These are phyloP conservation scores for Epizoanthus scotinus DNA, from an alignment of 92 coral and sea anemone genomes.

Conservation along the genomic window DNA sequence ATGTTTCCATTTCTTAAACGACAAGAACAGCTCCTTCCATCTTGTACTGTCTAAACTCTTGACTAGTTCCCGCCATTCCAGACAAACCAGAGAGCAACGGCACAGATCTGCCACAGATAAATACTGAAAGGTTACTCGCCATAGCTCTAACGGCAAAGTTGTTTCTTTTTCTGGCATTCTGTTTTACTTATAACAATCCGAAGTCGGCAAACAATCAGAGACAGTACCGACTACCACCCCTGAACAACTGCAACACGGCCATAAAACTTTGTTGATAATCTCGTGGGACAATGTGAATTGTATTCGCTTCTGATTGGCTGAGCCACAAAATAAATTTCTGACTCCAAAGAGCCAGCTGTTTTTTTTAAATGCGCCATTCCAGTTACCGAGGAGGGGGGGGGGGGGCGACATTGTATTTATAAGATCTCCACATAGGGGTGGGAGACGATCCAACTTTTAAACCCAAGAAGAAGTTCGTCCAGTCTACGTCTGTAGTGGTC, in stretches of 20 bases:
- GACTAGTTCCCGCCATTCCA: constrained; percentile 95
- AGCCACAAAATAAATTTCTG: constrained; percentile 2
- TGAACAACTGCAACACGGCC: neutral
- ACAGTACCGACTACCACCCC: neutral
- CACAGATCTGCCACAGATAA: constrained; percentile 81
- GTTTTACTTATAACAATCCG: neutral
- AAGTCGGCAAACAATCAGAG: neutral
- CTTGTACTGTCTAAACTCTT: constrained; percentile 94
- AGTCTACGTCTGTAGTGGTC: too few species aligned
- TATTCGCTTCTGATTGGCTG: constrained; percentile 18
- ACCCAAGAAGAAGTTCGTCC: too few species aligned
- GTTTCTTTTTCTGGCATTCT: constrained; percentile 86
- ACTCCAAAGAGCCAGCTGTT: constrained; percentile 36
- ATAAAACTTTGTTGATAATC: constrained; percentile 7
- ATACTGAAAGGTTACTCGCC: constrained; percentile 91
- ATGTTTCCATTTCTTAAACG: constrained; percentile 90
- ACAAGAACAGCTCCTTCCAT: constrained; percentile 88
- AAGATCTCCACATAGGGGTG: too few species aligned
- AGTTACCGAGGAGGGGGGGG: too few species aligned
- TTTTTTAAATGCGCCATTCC: too few species aligned
- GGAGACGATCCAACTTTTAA: too few species aligned
- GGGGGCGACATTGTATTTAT: too few species aligned
- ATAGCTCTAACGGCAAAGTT: constrained; percentile 83
- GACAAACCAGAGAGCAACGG: constrained; percentile 92
- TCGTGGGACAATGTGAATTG: constrained; percentile 7